phyloP scores from a whole-genome alignment of 2,113 vertebrate species.

The Erythrolamprus reginae region DNA sequence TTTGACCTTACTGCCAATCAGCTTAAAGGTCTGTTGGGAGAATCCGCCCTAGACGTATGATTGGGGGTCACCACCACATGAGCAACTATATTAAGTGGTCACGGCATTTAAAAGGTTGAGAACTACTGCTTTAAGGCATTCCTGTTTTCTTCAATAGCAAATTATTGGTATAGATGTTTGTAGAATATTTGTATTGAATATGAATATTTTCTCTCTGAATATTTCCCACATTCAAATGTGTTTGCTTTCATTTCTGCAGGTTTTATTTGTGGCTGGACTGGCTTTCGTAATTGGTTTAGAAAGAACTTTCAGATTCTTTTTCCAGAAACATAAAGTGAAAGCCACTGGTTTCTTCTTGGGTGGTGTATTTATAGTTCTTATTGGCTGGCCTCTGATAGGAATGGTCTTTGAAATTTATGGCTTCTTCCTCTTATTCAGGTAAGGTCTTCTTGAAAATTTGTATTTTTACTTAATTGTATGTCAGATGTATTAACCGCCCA shows the following conservation, averaged over 20 bases:
- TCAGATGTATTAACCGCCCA: neutral
- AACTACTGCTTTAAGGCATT: neutral
- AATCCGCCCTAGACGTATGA: too few relatives aligned
- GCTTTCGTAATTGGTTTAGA: conserved; percentile 96
- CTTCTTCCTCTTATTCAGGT: conserved; percentile 98
- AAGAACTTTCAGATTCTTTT: conserved; percentile 97
- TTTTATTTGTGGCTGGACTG: conserved; percentile 93
- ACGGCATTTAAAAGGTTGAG: too few relatives aligned
- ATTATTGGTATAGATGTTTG: neutral
- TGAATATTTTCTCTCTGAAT: neutral
- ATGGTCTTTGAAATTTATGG: conserved; percentile 95
- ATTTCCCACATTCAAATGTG: neutral
- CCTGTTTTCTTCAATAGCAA: neutral
- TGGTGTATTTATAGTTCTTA: conserved; percentile 91
- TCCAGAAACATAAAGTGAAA: conserved; percentile 97
- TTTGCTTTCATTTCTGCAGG: conserved; percentile 66
- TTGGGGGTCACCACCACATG: too few relatives aligned
- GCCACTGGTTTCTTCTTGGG: conserved; percentile 94
- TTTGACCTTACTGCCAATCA: too few relatives aligned
- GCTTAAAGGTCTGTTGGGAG: too few relatives aligned
- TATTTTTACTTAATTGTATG: neutral
- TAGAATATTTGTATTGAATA: neutral
- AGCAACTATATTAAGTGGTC: too few relatives aligned
- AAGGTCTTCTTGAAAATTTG: conserved; percentile 23
- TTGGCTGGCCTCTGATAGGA: conserved; percentile 94